Base-by-base conservation (phyloP, 1,140 invertebrate species). In the Eufriesea mexicana region DNA sequence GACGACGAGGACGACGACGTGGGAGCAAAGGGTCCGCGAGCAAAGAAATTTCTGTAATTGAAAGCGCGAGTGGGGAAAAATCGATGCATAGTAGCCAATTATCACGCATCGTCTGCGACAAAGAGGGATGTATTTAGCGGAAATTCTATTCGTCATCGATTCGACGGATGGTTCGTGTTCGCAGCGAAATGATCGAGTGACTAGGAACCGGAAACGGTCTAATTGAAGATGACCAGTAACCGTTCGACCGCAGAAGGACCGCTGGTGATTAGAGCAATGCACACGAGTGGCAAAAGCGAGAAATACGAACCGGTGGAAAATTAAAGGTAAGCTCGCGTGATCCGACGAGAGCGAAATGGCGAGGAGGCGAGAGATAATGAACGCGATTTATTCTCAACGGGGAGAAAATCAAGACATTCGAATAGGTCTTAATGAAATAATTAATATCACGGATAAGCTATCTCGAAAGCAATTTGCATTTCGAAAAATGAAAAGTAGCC, bases 231-330 rank as follows among this genome's bases (percentile, higher is more conserved):
- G 61, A 42, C 45, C 25, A 42, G 6, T 18, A 4, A 51, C 12
- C 23, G 5, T 66, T 55, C 47, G 25, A 0, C n/a, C 5, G 20
- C 20, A 25, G 16, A 57, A 55, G 57, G 12, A 57, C 35, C 51
- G 47, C 20, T 66, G 74, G 35, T 73, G 54, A 77, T 82, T 59
- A 25, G 45, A 71, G 10, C 14, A 42, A 18, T 10, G 23, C n/a
- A 14, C n/a, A 5, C 42, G 49, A 57, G 57, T 83, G 23, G 62
- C 8, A 47, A 7, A 74, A n/a, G 23, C 54, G 8, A 20, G 55
- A 14, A 49, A 51, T 25, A 0, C 28, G 18, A 54, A 47, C 7
- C 12, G 28, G n/a, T 59, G 51, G 75, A n/a, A 51, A 47, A 66
- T 62, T 66, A 54, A 66, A 72, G 10, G 25, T 49, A n/a, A 51